Percentiles rank a stretch among this genome's conserved stretches.
Evolutionary conservation across 2,888 invertebrate species (phyloP).

Genomic region (Hecatera dysodea): DNA sequence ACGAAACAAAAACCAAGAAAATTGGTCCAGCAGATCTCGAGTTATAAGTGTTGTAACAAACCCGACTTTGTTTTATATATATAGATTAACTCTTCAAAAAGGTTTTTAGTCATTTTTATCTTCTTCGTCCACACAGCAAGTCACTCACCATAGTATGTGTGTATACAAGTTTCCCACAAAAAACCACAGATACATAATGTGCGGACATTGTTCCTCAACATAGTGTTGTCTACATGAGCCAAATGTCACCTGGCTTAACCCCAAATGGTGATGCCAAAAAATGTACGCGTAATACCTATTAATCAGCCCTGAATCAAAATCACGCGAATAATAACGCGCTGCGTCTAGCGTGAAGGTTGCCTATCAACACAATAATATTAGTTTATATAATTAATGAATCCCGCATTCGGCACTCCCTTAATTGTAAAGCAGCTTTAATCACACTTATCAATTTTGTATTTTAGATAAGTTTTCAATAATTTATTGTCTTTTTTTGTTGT

Average conservation of each 20-base stretch:
- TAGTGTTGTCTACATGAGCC: conserved; percentile 21
- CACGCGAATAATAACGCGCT: conserved; percentile 35
- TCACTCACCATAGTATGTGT: too few relatives aligned
- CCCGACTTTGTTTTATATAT: too few relatives aligned
- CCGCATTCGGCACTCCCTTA: conserved; percentile 45
- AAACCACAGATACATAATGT: too few relatives aligned
- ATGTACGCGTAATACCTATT: neutral
- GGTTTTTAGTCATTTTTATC: too few relatives aligned
- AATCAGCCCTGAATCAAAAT: conserved; percentile 34
- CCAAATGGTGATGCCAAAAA: conserved; percentile 46
- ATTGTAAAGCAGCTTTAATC: conserved; percentile 32
- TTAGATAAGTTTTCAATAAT: conserved; percentile 29
- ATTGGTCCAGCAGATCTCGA: too few relatives aligned
- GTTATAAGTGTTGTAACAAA: too few relatives aligned
- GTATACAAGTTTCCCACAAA: too few relatives aligned
- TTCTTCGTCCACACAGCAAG: too few relatives aligned
- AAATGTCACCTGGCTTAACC: conserved; percentile 39
- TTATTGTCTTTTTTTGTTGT: conserved; percentile 2
- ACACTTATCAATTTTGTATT: conserved; percentile 34
- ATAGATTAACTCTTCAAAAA: too few relatives aligned
- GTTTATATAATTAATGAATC: conserved; percentile 42
- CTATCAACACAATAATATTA: conserved; percentile 50
- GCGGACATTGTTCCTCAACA: too few relatives aligned
- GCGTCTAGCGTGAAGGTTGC: conserved; percentile 29
- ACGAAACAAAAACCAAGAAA: too few relatives aligned